Base-by-base conservation (phyloP, 2,113 vertebrate genomes). In the Dipodomys spectabilis region DNA sequence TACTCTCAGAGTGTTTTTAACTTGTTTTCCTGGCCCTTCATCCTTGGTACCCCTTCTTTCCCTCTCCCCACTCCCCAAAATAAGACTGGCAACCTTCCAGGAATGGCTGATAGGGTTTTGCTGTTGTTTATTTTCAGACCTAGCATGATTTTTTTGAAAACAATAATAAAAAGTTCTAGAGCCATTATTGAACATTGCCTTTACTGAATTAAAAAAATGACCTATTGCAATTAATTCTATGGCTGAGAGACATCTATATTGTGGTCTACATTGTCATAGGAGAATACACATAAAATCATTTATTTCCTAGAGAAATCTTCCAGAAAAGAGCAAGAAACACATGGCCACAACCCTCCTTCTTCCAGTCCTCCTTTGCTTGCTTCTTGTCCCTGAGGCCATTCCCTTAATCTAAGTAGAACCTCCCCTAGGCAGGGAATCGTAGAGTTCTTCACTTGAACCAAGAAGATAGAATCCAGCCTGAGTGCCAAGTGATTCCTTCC, bases 271-370 rank as follows among this genome's bases (percentile, higher is more conserved):
- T 30, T 86, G 72, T 86, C 39, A 75, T 3, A 86, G 82, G 30
- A 75, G 86, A 65, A n/a, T 45, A 85, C 74, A 71, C 22, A 27
- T 0, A 1, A 68, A 27, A 32, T 53, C 49, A 62, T 28, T 28
- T 83, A 67, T 75, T 82, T 88, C 62, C 27, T 72, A 44, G 72
- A 79, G 30, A 86, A 88, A 45, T 25, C 35, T 68, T 91, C 53
- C 57, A 83, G 67, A 90, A 80, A 82, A 72, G 28, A 77, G 30
- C 64, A 57, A 18, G 5, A 2, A 5, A 7, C 30, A 5, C 30
- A 9, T 45, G 7, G 32, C 25, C 27, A 13, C 7, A 64, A 13
- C 62, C 22, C 7, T 11, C 35, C 2, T 30, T 16, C 74, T 30
- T 30, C 53, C n/a, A 23, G 19, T 2, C 20, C 35, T 28, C 27